Conservation (phyloP, 2,113 vertebrate genomes). For the Okapia johnstoni region DNA sequence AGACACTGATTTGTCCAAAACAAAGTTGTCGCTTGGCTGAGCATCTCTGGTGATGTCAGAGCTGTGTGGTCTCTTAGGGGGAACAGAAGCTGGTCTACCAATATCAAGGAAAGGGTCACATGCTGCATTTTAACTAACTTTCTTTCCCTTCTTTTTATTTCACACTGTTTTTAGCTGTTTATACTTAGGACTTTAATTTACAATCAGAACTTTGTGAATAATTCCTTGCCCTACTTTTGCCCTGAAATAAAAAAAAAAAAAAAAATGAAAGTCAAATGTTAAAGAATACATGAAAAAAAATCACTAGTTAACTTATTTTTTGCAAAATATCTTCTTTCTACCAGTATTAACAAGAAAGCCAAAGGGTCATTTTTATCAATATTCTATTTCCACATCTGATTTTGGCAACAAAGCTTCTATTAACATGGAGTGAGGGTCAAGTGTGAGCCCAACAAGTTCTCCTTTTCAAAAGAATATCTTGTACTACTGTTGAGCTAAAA, state of each 20-base stretch:
- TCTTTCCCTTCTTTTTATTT: not conserved
- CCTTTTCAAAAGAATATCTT: constrained; percentile 43
- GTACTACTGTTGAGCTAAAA: constrained; percentile 52
- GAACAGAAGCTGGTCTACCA: not conserved
- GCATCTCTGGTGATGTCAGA: constrained; percentile 54
- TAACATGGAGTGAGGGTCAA: not conserved
- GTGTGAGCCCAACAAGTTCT: not conserved
- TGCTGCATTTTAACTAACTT: not conserved
- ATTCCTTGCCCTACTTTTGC: not conserved
- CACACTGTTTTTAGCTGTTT: not conserved
- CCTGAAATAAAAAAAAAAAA: constrained; percentile 20
- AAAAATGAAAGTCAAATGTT: not conserved
- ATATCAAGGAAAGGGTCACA: not conserved
- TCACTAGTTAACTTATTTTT: not conserved
- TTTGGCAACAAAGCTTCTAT: not conserved
- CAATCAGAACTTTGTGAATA: not conserved
- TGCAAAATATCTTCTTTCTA: constrained; percentile 5
- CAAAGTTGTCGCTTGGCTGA: constrained; percentile 49
- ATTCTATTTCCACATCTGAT: not conserved
- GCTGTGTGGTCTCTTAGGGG: constrained; percentile 16
- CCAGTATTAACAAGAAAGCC: not conserved
- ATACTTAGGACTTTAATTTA: constrained; percentile 22
- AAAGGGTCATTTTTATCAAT: not conserved
- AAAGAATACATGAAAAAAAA: not conserved
- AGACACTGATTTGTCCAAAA: constrained; percentile 67